Evolutionary conservation across 1,140 invertebrate species (phyloP).

Genomic region (Octopus bimaculoides): DNA sequence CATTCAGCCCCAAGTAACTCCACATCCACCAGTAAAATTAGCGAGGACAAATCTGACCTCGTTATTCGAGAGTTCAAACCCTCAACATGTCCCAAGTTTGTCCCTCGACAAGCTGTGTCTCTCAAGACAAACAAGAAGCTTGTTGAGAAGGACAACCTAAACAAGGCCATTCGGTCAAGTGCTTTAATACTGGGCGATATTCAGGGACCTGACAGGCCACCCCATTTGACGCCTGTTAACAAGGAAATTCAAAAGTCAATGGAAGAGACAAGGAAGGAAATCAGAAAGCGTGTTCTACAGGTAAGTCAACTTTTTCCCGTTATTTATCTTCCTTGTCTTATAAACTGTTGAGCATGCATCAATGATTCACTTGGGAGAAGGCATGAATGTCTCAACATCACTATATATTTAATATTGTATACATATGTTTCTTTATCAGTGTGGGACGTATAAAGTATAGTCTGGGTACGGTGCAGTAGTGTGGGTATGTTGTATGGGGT

Average conservation of each 20-base stretch:
- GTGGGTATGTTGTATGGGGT: no score
- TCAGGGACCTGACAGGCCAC: constrained; percentile 27
- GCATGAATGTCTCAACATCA: no score
- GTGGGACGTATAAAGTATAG: no score
- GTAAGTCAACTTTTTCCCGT: constrained; percentile 19
- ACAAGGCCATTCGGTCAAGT: constrained; percentile 33
- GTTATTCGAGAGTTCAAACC: constrained; percentile 33
- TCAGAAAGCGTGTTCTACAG: constrained; percentile 37
- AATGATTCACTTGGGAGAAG: no score
- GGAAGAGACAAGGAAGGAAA: constrained; percentile 30
- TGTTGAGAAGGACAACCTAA: constrained; percentile 23
- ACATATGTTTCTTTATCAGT: no score
- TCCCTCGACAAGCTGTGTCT: constrained; percentile 40
- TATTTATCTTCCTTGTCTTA: no score
- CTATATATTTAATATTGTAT: no score
- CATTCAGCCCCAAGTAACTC: background rate
- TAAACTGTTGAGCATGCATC: no score
- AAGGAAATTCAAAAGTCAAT: constrained; percentile 30
- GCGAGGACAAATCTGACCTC: constrained; percentile 23
- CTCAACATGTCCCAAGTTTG: constrained; percentile 35
- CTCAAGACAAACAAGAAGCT: background rate
- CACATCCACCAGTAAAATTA: constrained; percentile 1
- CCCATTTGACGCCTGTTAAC: constrained; percentile 15
- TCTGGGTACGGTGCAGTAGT: no score
- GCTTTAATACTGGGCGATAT: constrained; percentile 37